phyloP scores from a whole-genome alignment of 1,140 invertebrate genomes.

The Anoplolepis gracilipes region DNA sequence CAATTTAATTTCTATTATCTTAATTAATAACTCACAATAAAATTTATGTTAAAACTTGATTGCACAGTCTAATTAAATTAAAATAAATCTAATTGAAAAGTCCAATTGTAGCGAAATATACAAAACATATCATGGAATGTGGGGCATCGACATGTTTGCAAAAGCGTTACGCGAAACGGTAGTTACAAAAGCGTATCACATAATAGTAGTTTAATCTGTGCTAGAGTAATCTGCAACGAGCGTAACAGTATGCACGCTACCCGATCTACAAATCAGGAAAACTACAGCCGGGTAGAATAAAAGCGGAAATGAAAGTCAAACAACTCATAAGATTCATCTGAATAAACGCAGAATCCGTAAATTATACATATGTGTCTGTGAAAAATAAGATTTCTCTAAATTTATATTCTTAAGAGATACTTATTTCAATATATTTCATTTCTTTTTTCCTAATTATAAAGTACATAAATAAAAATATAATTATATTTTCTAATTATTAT shows the following conservation, averaged over 20 bases:
- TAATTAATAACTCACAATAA: neutral
- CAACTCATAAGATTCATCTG: slow-evolving; percentile 17
- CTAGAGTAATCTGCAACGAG: slow-evolving; percentile 45
- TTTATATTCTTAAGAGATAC: neutral
- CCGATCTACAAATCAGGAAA: slow-evolving; percentile 25
- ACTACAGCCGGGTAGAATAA: neutral
- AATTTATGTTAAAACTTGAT: neutral
- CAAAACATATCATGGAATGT: neutral
- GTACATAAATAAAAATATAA: neutral
- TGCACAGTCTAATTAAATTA: neutral
- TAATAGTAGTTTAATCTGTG: slow-evolving; percentile 36
- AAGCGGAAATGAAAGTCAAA: slow-evolving; percentile 54
- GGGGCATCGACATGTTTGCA: slow-evolving; percentile 3
- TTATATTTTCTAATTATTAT: neutral
- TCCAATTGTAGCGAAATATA: neutral
- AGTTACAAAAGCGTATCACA: slow-evolving; percentile 47
- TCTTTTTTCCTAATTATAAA: neutral
- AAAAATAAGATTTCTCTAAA: neutral
- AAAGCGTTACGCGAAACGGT: slow-evolving; percentile 61
- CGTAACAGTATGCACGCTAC: slow-evolving; percentile 34
- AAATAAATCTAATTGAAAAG: neutral
- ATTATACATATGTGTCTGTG: neutral
- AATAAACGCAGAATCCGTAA: neutral
- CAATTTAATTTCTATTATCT: neutral
- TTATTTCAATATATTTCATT: neutral